Evolutionary conservation across 2,888 invertebrate genomes (phyloP).

Genomic region (Drosophila conformis): DNA sequence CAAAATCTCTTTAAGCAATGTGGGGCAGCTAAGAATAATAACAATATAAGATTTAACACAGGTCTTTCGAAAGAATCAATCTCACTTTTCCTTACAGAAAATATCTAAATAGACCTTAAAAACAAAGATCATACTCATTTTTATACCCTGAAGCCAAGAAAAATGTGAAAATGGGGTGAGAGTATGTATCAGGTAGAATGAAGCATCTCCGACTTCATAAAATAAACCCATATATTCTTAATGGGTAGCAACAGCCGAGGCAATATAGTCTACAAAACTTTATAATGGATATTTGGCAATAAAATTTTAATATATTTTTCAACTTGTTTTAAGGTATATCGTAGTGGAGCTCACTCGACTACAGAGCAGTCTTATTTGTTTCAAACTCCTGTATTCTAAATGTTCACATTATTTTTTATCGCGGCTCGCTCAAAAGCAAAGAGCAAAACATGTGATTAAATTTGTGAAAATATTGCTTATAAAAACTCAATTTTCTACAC

Average conservation of each 20-base stretch:
- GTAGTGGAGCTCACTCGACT: not conserved
- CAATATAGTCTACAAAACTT: not conserved
- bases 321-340: not conserved
- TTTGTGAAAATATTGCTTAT: conserved; percentile 1
- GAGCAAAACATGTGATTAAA: not conserved
- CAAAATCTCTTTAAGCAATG: not conserved
- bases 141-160: not conserved
- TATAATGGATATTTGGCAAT: not conserved
- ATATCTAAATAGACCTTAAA: not conserved
- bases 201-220: not conserved
- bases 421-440: not conserved
- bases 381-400: not conserved
- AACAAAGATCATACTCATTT: not conserved
- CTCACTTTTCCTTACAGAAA: not conserved
- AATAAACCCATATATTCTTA: not conserved
- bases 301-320: not conserved
- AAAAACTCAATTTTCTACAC: conserved; percentile 26
- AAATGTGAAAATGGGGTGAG: not conserved
- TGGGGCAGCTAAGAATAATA: not conserved
- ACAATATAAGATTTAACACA: not conserved
- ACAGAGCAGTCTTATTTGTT: not conserved
- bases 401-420: not conserved
- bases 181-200: not conserved
- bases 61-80: not conserved
- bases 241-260: not conserved